A percentile compares a stretch with the other conserved stretches of the same genome.
These are phyloP conservation scores for Mechanitis messenoides DNA, from an alignment of 2,888 invertebrate genomes.

Conservation along the genomic window DNA sequence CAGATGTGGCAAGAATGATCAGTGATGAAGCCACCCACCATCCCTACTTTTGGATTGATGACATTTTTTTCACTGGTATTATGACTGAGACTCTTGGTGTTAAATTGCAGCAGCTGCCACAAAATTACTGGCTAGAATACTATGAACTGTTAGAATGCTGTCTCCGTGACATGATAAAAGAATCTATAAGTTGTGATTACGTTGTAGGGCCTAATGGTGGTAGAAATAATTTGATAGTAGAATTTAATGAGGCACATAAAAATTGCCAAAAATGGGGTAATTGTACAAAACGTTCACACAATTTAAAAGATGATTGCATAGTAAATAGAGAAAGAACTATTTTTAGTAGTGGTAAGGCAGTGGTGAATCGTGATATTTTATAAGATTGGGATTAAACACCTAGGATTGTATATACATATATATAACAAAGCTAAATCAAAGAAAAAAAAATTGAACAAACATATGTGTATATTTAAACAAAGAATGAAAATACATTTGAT, in stretches of 20 bases:
- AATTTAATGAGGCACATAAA: conserved; percentile 78
- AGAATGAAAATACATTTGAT: background rate
- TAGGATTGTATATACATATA: background rate
- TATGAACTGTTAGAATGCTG: conserved; percentile 86
- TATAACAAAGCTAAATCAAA: no score
- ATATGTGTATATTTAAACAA: background rate
- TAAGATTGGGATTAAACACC: conserved; percentile 13
- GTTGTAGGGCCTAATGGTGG: conserved; percentile 87
- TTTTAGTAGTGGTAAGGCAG: conserved; percentile 47
- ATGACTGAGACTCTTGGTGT: conserved; percentile 78
- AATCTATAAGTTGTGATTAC: conserved; percentile 80
- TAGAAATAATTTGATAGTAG: conserved; percentile 80
- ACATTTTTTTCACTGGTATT: conserved; percentile 89
- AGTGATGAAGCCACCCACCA: conserved; percentile 70
- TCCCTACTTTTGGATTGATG: conserved; percentile 95
- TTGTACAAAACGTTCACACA: conserved; percentile 70
- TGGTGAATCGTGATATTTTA: conserved; percentile 36
- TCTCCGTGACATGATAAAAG: conserved; percentile 76
- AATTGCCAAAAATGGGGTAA: conserved; percentile 72
- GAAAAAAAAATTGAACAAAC: background rate
- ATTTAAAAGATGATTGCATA: conserved; percentile 78
- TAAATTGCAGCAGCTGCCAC: conserved; percentile 74
- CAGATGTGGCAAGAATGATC: conserved; percentile 77
- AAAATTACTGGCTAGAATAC: conserved; percentile 81
- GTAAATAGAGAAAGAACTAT: conserved; percentile 55